A percentile compares a stretch with the other conserved stretches of the same genome.
phyloP scores from a whole-genome alignment of 2,888 invertebrate genomes.

The Scelioninae gen. 1 region DNA sequence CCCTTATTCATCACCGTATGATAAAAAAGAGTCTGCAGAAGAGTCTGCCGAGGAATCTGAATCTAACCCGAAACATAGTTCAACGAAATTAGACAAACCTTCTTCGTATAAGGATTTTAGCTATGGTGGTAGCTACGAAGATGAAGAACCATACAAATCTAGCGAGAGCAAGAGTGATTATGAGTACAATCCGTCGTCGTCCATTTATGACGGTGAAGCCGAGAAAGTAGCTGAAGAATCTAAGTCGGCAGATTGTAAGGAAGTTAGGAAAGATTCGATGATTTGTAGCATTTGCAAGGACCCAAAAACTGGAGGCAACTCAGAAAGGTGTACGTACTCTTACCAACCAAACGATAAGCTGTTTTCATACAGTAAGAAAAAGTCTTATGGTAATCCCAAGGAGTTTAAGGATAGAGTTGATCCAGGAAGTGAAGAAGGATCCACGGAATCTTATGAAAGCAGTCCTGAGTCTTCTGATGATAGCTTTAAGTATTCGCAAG shows the following conservation, averaged over 20 bases:
- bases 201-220: slow-evolving; percentile 86
- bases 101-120: slow-evolving; percentile 38
- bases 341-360: slow-evolving; percentile 89
- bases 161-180: slow-evolving; percentile 59
- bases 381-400: slow-evolving; percentile 76
- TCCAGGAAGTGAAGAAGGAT: slow-evolving; percentile 19
- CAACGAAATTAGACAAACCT: slow-evolving; percentile 46
- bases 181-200: slow-evolving; percentile 46
- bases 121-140: slow-evolving; percentile 30
- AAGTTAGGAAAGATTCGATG: slow-evolving; percentile 88
- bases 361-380: slow-evolving; percentile 80
- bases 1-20: slow-evolving; percentile 61
- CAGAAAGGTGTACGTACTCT: slow-evolving; percentile 92
- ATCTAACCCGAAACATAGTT: slow-evolving; percentile 46
- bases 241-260: slow-evolving; percentile 87
- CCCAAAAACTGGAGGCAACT: slow-evolving; percentile 90
- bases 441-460: slow-evolving; percentile 35
- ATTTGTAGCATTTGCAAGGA: slow-evolving; percentile 90
- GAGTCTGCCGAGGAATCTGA: slow-evolving; percentile 69
- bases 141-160: slow-evolving; percentile 35
- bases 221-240: slow-evolving; percentile 87
- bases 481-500: slow-evolving; percentile 40
- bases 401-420: slow-evolving; percentile 50
- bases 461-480: slow-evolving; percentile 47
- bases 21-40: slow-evolving; percentile 32